phyloP scores from a whole-genome alignment of 2,888 invertebrate species.

The Drosophila stalkeri region DNA sequence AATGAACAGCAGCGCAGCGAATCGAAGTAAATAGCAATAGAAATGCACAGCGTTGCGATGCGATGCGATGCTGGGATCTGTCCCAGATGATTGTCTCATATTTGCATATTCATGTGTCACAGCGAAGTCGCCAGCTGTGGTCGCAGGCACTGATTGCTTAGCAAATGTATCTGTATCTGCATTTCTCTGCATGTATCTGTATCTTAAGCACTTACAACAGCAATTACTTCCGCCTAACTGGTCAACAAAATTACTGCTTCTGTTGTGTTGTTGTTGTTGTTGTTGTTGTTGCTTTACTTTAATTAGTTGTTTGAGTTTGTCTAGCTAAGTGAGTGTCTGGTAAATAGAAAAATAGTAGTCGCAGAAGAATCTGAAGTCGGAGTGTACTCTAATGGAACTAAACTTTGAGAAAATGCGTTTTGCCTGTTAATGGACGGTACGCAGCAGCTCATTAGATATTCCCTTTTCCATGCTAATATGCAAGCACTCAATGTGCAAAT shows the following conservation, averaged over 20 bases:
- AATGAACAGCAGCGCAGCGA: constrained; percentile 74
- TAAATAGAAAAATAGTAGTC: constrained; percentile 34
- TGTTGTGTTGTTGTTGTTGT: constrained; percentile 2
- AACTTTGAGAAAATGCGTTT: constrained; percentile 78
- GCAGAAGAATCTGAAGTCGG: constrained; percentile 5
- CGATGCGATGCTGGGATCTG: not conserved
- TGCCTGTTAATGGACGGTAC: constrained; percentile 73
- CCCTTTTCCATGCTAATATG: constrained; percentile 79
- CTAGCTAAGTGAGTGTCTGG: constrained; percentile 69
- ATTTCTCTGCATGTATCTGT: constrained; percentile 15
- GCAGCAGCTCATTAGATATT: constrained; percentile 75
- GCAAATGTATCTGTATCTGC: constrained; percentile 33
- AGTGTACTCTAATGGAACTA: constrained; percentile 70
- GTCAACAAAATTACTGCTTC: constrained; percentile 53
- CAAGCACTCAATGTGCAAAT: constrained; percentile 81
- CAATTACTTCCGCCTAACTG: constrained; percentile 72
- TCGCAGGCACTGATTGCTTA: constrained; percentile 44
- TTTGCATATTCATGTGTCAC: constrained; percentile 79
- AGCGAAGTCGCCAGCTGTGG: constrained; percentile 10
- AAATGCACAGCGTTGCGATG: not conserved
- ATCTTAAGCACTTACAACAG: constrained; percentile 17
- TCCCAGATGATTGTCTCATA: constrained; percentile 60
- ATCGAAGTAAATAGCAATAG: constrained; percentile 56
- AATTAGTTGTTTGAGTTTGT: constrained; percentile 74
- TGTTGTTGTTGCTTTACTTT: constrained; percentile 65